phyloP scores from a whole-genome alignment of 30 jellyfish, hydroid and myxozoan species.

The Aurelia aurita complex sp. Pacific region DNA sequence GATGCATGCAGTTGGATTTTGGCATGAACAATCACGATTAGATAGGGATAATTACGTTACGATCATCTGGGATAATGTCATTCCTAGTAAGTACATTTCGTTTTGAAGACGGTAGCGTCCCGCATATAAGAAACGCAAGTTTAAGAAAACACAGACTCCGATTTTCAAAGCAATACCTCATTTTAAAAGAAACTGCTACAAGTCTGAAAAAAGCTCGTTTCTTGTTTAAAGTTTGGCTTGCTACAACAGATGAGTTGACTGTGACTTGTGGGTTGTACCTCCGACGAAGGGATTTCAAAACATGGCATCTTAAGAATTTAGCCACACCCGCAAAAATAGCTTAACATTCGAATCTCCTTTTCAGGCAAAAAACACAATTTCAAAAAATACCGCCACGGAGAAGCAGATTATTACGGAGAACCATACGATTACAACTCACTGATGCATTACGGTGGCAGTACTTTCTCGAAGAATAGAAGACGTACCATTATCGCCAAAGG shows the following conservation, averaged over 20 bases:
- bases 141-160: too few species aligned
- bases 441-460: conserved; percentile 34
- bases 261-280: too few species aligned
- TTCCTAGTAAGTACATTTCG: neutral
- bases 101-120: too few species aligned
- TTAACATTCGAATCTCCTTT: neutral
- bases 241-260: too few species aligned
- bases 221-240: too few species aligned
- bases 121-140: too few species aligned
- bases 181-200: too few species aligned
- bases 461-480: conserved; percentile 1
- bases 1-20: conserved; percentile 66
- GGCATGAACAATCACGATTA: conserved; percentile 63
- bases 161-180: too few species aligned
- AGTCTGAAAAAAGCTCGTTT: too few species aligned
- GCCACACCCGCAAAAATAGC: too few species aligned
- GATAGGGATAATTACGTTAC: conserved; percentile 48
- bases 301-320: too few species aligned
- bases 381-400: conserved; percentile 30
- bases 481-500: conserved; percentile 34
- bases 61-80: conserved; percentile 34
- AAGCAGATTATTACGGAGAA: conserved; percentile 42
- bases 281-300: too few species aligned
- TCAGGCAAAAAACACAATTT: conserved; percentile 5
- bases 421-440: conserved; percentile 51